These are phyloP conservation scores for Agrilus mali DNA, from an alignment of 2,888 invertebrate species.

Conservation along the genomic window DNA sequence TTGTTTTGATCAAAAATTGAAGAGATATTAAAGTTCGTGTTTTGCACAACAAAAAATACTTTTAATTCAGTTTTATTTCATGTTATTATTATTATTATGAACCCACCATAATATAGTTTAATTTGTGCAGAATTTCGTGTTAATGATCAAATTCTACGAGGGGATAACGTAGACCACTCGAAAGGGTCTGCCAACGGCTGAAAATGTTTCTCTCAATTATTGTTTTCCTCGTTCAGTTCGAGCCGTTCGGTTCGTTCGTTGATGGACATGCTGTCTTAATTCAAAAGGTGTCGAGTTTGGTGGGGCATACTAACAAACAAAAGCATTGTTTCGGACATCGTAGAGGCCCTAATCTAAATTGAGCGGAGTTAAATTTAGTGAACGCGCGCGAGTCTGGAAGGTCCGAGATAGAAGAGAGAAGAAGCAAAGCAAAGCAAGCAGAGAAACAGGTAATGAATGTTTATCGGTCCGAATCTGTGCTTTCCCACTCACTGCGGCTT, in stretches of 20 bases:
- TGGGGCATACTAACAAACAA: conserved; percentile 24
- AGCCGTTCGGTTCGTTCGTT: conserved; percentile 18
- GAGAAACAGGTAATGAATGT: conserved; percentile 32
- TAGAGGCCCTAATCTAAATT: conserved; percentile 31
- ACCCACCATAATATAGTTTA: no score
- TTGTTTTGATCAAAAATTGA: no score
- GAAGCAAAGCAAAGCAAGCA: no score
- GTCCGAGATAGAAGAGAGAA: no score
- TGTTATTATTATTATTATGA: no score
- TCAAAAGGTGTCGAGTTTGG: conserved; percentile 30
- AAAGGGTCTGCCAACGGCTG: no score
- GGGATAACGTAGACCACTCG: no score
- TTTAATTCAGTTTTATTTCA: no score
- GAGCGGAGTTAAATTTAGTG: conserved; percentile 33
- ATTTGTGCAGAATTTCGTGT: no score
- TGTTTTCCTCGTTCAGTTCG: conserved; percentile 9
- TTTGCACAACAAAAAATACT: no score
- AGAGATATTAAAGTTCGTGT: no score
- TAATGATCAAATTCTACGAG: no score
- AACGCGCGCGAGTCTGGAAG: conserved; percentile 17
- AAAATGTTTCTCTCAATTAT: conserved; percentile 8
- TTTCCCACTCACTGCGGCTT: conserved; percentile 20
- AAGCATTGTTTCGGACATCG: conserved; percentile 26
- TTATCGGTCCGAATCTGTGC: conserved; percentile 32
- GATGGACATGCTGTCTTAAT: conserved; percentile 25